These are phyloP conservation scores for Ophiodon elongatus DNA, from an alignment of 2,113 vertebrate genomes.

Conservation along the genomic window DNA sequence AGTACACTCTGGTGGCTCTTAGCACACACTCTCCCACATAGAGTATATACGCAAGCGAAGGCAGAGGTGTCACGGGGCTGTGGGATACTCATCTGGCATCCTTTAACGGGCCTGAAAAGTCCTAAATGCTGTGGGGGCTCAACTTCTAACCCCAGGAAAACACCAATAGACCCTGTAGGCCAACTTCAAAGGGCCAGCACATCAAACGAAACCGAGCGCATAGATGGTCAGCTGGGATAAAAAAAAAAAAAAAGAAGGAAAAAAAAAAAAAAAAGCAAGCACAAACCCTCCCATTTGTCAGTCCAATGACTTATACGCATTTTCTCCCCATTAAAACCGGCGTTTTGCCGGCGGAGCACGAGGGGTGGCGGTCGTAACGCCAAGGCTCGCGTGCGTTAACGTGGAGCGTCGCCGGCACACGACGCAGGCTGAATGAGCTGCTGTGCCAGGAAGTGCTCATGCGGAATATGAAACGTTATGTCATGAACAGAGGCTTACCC, in stretches of 20 bases:
- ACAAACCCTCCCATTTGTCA: conserved; percentile 67
- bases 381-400: background rate
- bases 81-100: conserved; percentile 75
- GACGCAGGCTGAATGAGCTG: conserved; percentile 12
- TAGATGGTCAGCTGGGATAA: conserved; percentile 75
- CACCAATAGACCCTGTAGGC: conserved; percentile 74
- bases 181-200: conserved; percentile 79
- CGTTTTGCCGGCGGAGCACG: conserved; percentile 10
- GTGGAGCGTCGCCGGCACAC: background rate
- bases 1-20: background rate
- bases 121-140: conserved; percentile 73
- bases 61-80: conserved; percentile 20
- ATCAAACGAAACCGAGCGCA: conserved; percentile 73
- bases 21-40: conserved; percentile 20
- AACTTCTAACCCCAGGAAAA: conserved; percentile 80
- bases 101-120: conserved; percentile 62
- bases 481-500: conserved; percentile 26
- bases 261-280: conserved; percentile 36
- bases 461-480: conserved; percentile 39
- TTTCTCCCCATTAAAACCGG: conserved; percentile 35
- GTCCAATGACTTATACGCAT: conserved; percentile 57
- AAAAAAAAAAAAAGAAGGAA: too few species aligned
- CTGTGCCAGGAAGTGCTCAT: conserved; percentile 22
- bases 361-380: conserved; percentile 25
- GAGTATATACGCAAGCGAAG: background rate